Base-by-base conservation (phyloP, 2,888 invertebrate species). In the Polydrusus cervinus region DNA sequence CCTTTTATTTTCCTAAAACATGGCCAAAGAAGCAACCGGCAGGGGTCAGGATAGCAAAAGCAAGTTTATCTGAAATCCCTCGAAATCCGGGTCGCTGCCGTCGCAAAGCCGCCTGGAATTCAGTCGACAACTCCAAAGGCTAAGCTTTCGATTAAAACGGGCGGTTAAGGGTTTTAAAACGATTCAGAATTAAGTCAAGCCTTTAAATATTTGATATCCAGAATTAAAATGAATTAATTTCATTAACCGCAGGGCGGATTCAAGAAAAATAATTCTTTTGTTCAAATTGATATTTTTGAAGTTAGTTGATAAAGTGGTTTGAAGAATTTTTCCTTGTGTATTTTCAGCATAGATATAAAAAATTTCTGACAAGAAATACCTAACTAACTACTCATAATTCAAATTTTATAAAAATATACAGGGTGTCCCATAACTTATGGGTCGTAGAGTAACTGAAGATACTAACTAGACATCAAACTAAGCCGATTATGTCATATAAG, bases 91-190 rank as follows among this genome's bases (percentile, higher is more conserved):
- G 75, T 75, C 75, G 75, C 57, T 64, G 74, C 74, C 74, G 74
- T 74, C 69, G 74, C 75, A 75, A 75, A 75, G 75, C 75, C 75
- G 75, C 71, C 61, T 71, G 71, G 71, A 75, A 75, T 75, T 75
- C 75, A 75, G 75, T 75, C 75, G 75, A 75, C 75, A 71, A 75
- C 75, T 75, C 67, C 67, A 71, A 67, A 71, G 75, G 71, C 66
- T 71, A 75, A 75, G 75, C 75, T 75, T 75, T 75, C 75, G 75
- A 75, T 75, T 75, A 75, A 75, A 75, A 71, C 67, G 60, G 67
- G 40, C 67, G 71, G 75, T 71, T 75, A 75, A 75, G 75, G 75
- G 75, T 75, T 75, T 75, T 75, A 71, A 75, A 75, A 75, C 71
- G 71, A 62, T 71, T 57, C 71, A 67, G 75, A 75, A 75, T 75